These are phyloP conservation scores for Nemotelus nigrinus DNA, from an alignment of 2,888 invertebrate species.

Conservation along the genomic window DNA sequence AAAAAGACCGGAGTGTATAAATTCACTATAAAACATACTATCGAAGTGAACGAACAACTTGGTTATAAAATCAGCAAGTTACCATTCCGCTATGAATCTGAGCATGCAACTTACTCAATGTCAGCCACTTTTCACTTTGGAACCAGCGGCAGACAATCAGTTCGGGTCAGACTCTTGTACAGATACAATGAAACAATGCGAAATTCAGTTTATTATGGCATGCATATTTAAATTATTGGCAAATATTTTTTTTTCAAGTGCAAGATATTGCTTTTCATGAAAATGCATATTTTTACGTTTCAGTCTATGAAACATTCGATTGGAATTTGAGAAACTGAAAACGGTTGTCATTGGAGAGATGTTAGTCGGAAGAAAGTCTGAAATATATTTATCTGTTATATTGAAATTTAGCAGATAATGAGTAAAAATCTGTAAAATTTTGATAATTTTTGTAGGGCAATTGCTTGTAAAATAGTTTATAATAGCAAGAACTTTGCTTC, in stretches of 20 bases:
- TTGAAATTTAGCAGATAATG: too few relatives aligned
- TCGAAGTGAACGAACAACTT: background rate
- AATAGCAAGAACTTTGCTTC: too few relatives aligned
- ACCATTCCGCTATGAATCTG: conserved; percentile 13
- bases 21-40: background rate
- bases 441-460: too few relatives aligned
- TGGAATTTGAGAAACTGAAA: too few relatives aligned
- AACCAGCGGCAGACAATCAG: conserved; percentile 5
- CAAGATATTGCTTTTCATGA: background rate
- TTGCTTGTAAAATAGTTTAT: too few relatives aligned
- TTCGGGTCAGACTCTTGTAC: background rate
- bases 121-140: conserved; percentile 37
- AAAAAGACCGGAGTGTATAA: conserved; percentile 18
- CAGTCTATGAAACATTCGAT: too few relatives aligned
- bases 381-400: too few relatives aligned
- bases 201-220: conserved; percentile 3
- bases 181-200: background rate
- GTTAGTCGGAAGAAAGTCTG: too few relatives aligned
- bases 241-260: background rate
- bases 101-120: conserved; percentile 36
- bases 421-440: too few relatives aligned
- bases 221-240: background rate
- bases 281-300: too few relatives aligned
- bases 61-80: background rate
- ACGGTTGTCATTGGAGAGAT: too few relatives aligned